Conservation (phyloP, 2,113 vertebrate species). For the Pelusios castaneus region DNA sequence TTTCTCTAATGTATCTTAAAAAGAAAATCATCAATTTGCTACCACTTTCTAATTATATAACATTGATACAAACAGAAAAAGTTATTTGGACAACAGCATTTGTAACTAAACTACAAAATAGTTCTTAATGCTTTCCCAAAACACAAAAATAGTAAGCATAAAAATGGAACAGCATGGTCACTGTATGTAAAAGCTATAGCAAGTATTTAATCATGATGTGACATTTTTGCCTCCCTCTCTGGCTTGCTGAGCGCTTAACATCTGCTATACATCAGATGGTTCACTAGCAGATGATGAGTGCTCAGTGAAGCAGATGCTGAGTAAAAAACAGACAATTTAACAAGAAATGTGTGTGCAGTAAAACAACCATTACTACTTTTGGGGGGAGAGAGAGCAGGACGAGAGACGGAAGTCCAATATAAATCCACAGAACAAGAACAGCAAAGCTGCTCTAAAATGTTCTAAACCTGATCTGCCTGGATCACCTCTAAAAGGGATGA, state of each 20-base stretch:
- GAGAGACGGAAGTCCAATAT: neutral
- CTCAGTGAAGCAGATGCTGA: constrained; percentile 63
- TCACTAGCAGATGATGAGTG: constrained; percentile 63
- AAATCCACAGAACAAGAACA: constrained; percentile 3
- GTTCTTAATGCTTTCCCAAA: neutral
- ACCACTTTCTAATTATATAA: neutral
- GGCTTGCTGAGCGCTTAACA: constrained; percentile 66
- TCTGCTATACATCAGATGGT: constrained; percentile 68
- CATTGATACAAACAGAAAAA: neutral
- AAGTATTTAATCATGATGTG: constrained; percentile 58
- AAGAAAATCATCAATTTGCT: neutral
- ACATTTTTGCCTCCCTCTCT: constrained; percentile 62
- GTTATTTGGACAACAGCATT: neutral
- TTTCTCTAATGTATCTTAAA: neutral
- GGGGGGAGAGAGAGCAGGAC: neutral
- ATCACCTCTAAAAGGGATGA: neutral
- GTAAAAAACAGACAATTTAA: constrained; percentile 60
- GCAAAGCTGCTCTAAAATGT: neutral
- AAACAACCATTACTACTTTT: constrained; percentile 49
- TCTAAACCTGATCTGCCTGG: neutral
- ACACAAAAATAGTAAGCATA: neutral
- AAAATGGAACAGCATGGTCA: constrained; percentile 44
- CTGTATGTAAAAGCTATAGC: constrained; percentile 13
- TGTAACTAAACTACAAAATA: neutral
- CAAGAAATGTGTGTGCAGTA: constrained; percentile 44